Evolutionary conservation across 2,113 vertebrate genomes (phyloP).

Genomic region (Ptilonorhynchus violaceus): DNA sequence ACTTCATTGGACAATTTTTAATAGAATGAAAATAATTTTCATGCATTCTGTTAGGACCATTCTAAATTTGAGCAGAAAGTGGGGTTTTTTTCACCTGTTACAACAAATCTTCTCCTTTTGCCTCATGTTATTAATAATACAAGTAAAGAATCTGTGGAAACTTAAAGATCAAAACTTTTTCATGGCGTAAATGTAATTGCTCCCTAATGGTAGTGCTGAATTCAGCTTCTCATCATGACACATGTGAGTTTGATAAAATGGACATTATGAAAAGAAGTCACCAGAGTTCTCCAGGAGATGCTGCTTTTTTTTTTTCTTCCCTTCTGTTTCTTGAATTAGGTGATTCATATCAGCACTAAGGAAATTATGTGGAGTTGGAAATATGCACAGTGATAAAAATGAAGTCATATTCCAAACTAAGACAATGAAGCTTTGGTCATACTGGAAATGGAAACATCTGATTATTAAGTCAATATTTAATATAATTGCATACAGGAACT

Average conservation of each 20-base stretch:
- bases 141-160: neutral
- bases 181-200: neutral
- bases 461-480: neutral
- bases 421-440: neutral
- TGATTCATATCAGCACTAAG: neutral
- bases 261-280: neutral
- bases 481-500: neutral
- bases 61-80: neutral
- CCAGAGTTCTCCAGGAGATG: neutral
- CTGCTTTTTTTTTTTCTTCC: rapidly evolving
- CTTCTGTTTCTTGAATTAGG: neutral
- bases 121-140: neutral
- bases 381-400: neutral
- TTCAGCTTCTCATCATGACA: neutral
- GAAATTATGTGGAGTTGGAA: neutral
- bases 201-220: neutral
- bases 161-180: neutral
- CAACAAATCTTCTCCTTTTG: neutral
- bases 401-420: neutral
- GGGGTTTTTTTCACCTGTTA: neutral
- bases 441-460: neutral
- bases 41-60: neutral
- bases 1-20: neutral
- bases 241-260: neutral
- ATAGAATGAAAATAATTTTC: neutral